phyloP scores from a whole-genome alignment of 2,113 vertebrate genomes.

The Neoarius graeffei region DNA sequence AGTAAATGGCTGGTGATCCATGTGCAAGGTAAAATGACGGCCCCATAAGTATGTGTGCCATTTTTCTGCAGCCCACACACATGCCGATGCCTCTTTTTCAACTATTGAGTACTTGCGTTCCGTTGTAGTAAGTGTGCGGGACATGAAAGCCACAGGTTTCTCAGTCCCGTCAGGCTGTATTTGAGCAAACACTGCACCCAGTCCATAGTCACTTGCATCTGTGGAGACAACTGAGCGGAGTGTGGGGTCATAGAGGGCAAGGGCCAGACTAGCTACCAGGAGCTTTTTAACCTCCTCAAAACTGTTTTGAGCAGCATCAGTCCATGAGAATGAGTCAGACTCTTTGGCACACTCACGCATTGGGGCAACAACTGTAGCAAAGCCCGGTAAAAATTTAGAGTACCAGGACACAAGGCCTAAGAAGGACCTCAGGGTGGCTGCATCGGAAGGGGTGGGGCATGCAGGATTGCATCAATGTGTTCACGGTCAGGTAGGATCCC shows the following conservation, averaged over 20 bases:
- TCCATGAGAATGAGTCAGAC: not conserved
- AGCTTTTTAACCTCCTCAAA: not conserved
- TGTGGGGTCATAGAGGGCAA: not conserved
- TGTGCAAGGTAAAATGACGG: not conserved
- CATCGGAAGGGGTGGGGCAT: not conserved
- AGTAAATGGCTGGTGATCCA: not conserved
- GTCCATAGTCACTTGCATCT: not conserved
- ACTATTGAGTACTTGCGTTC: not conserved
- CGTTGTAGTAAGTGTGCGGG: not conserved
- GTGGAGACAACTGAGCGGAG: not conserved
- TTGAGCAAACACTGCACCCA: not conserved
- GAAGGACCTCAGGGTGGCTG: not conserved
- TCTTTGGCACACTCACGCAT: not conserved
- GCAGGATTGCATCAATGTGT: not conserved
- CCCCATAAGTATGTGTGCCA: not conserved
- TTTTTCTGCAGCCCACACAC: slow-evolving; percentile 3
- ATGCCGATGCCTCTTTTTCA: no score
- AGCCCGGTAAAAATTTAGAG: not conserved
- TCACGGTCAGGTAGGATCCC: not conserved
- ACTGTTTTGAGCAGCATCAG: not conserved
- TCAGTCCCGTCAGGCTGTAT: not conserved
- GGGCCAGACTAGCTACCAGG: not conserved
- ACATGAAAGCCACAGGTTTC: not conserved
- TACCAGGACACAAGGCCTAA: not conserved
- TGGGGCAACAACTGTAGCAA: not conserved